Percentiles rank a stretch among this genome's conserved stretches.
phyloP scores from a whole-genome alignment of 1,140 invertebrate genomes.

The Lordiphosa stackelbergi region DNA sequence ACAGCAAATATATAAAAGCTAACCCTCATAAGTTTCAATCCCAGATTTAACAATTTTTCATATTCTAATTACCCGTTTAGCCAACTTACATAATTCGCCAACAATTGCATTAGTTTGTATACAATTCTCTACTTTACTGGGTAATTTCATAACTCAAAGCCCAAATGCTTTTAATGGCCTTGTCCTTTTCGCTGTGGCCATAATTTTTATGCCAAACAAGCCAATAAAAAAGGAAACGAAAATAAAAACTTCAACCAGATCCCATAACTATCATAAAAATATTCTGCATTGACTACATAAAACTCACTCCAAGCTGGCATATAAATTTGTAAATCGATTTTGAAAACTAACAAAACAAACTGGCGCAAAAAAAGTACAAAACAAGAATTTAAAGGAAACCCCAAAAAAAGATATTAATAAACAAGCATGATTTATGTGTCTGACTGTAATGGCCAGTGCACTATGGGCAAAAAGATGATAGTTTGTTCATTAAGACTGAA shows the following conservation, averaged over 20 bases:
- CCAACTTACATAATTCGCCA: no score
- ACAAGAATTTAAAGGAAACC: slow-evolving; percentile 2
- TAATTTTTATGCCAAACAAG: slow-evolving; percentile 11
- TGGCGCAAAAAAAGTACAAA: slow-evolving; percentile 41
- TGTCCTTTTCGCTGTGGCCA: slow-evolving; percentile 7
- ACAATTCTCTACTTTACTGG: background rate
- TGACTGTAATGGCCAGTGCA: slow-evolving; percentile 40
- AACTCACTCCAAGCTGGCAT: slow-evolving; percentile 18
- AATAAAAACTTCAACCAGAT: slow-evolving; percentile 4
- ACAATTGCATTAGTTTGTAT: background rate
- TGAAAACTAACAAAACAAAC: slow-evolving; percentile 58
- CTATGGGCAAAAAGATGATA: background rate
- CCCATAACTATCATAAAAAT: slow-evolving; percentile 12
- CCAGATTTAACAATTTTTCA: no score
- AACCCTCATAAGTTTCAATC: no score
- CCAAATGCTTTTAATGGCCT: slow-evolving; percentile 8
- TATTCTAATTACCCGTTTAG: no score
- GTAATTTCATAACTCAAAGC: slow-evolving; percentile 6
- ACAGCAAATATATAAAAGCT: no score
- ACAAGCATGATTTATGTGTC: slow-evolving; percentile 64
- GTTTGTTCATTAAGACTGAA: no score
- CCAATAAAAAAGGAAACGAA: slow-evolving; percentile 6
- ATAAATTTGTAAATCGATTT: slow-evolving; percentile 64
- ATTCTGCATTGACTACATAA: slow-evolving; percentile 3
- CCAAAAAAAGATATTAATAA: slow-evolving; percentile 51